These are phyloP conservation scores for Oryzias melastigma DNA, from an alignment of 2,113 vertebrate genomes.

Conservation along the genomic window DNA sequence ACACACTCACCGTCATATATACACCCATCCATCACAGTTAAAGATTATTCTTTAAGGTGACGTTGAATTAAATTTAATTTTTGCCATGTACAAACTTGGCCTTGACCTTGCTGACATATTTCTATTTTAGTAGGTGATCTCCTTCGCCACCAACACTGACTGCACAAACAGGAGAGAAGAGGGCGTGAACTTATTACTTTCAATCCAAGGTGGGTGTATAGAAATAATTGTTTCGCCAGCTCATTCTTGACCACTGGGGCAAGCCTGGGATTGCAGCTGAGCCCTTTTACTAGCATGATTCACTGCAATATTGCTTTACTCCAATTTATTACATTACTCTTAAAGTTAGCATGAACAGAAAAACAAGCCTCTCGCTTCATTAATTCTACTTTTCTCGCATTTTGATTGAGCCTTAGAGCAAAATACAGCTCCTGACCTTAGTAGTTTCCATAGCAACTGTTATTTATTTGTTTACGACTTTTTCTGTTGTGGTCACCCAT, in stretches of 20 bases:
- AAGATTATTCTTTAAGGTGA: slow-evolving; percentile 25
- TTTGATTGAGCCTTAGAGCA: neutral
- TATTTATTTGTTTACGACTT: neutral
- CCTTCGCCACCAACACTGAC: slow-evolving; percentile 36
- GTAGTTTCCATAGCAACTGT: neutral
- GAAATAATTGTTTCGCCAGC: slow-evolving; percentile 35
- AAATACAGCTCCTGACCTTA: neutral
- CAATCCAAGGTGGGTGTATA: slow-evolving; percentile 41
- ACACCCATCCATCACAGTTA: slow-evolving; percentile 7
- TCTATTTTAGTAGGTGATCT: slow-evolving; percentile 35
- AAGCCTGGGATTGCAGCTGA: slow-evolving; percentile 20
- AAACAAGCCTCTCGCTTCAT: neutral
- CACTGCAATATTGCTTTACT: slow-evolving; percentile 9
- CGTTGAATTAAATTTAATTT: slow-evolving; percentile 36
- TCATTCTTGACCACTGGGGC: slow-evolving; percentile 16
- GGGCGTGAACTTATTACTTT: slow-evolving; percentile 41
- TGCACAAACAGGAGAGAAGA: slow-evolving; percentile 25
- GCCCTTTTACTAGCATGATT: slow-evolving; percentile 11
- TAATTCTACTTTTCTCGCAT: slow-evolving; percentile 5
- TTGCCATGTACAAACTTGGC: slow-evolving; percentile 10
- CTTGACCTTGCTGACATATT: slow-evolving; percentile 21
- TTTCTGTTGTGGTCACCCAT: neutral
- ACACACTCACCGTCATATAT: too few relatives aligned
- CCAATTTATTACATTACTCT: neutral
- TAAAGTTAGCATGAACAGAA: slow-evolving; percentile 13